Evolutionary conservation across 2,113 vertebrate species (phyloP).

Genomic region (Archocentrus centrarchus): DNA sequence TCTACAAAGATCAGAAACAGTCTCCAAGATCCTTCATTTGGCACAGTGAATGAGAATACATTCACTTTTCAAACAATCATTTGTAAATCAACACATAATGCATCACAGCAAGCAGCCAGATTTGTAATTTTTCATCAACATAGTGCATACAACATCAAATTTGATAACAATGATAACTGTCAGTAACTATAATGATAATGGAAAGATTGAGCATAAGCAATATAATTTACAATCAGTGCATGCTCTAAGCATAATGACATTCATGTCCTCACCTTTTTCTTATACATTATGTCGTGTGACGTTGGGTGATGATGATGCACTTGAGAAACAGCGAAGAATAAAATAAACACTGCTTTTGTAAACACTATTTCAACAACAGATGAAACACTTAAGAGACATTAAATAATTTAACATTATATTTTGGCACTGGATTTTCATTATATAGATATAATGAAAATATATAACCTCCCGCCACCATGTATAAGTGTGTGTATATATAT

Average conservation of each 20-base stretch:
- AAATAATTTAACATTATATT: constrained; percentile 82
- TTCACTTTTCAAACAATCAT: constrained; percentile 77
- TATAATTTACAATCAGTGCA: constrained; percentile 86
- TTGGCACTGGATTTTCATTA: constrained; percentile 85
- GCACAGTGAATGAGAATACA: constrained; percentile 76
- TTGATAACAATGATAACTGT: constrained; percentile 82
- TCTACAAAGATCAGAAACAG: constrained; percentile 76
- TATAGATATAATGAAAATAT: constrained; percentile 77
- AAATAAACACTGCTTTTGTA: constrained; percentile 79
- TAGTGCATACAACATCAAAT: constrained; percentile 86
- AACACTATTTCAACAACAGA: constrained; percentile 81
- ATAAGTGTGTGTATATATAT: constrained; percentile 55
- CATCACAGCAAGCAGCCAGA: constrained; percentile 83
- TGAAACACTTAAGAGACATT: constrained; percentile 78
- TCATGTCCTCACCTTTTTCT: constrained; percentile 76
- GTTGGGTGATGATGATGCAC: constrained; percentile 70
- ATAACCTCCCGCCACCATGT: constrained; percentile 67
- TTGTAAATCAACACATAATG: constrained; percentile 81
- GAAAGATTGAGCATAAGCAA: constrained; percentile 81
- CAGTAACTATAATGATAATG: constrained; percentile 79
- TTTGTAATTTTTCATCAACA: constrained; percentile 80
- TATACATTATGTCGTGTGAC: constrained; percentile 69
- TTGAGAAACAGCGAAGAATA: constrained; percentile 79
- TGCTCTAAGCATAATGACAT: constrained; percentile 84
- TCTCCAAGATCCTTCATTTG: constrained; percentile 72